Evolutionary conservation across 2,888 invertebrate species (phyloP), one percentile per base, ranked within the genome.

Genomic region (Pseudeuparius sepicola): DNA sequence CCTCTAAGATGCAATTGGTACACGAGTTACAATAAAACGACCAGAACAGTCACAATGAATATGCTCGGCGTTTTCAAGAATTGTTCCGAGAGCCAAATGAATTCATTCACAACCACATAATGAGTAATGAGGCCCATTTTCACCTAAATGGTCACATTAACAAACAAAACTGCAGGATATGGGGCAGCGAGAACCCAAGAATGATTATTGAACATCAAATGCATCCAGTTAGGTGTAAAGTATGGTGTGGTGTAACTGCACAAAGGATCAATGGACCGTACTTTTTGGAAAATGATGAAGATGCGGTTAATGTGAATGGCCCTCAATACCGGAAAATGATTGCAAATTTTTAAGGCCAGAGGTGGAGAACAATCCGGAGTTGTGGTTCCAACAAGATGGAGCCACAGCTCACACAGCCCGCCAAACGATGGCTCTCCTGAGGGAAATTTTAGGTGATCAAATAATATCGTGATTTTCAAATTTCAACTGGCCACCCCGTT

Each of bases 161-260:
- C 39, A 51, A 49, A 39, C 50, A 56, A 46, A 55, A 55, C 41
- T 50, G 46, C 35, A 45, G 49, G n/a, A 47, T 51, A 42, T 50
- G 46, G 52, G 42, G 44, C 25, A 15, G 24, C 15, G 44, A 52
- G 29, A 50, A 53, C 39, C 51, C 52, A 31, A 43, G 34, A 38
- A 42, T n/a, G 7, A n/a, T n/a, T n/a, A n/a, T n/a, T n/a, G n/a
- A n/a, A n/a, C 29, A 25, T 25, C 25, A 25, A 25, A 17, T 29
- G 11, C 29, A 29, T 11, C 29, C 29, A 29, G 17, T 14, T 29
- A 29, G n/a, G 29, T 29, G 29, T 18, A 29, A 10, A 17, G 29
- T 29, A 17, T 29, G 29, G 15, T 29, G 29, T 9, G 29, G 27
- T 27, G 27, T 27, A 27, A 14, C 12, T 14, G 14, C 27, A n/a